Conservation (phyloP, 2,888 invertebrate species). For the Trachelus iudaicus region DNA sequence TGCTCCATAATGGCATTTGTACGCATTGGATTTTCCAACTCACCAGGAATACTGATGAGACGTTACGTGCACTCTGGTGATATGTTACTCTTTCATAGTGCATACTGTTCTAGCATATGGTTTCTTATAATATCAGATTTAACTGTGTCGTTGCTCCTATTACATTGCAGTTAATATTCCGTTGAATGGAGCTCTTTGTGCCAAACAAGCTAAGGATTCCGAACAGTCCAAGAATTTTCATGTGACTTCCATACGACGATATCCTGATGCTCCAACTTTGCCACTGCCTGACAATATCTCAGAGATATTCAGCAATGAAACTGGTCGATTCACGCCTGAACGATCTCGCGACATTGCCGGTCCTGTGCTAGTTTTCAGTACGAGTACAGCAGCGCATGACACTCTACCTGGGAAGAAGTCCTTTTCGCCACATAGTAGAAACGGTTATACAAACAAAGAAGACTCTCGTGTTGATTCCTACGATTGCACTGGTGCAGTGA, state of each 20-base stretch:
- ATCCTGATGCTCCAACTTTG: conserved; percentile 69
- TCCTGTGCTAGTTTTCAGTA: conserved; percentile 70
- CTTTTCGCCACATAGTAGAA: not conserved
- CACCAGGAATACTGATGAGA: not conserved
- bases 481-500: conserved; percentile 76
- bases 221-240: conserved; percentile 60
- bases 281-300: conserved; percentile 73
- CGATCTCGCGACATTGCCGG: conserved; percentile 74
- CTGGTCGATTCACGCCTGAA: conserved; percentile 74
- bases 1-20: not conserved
- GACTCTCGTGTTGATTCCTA: conserved; percentile 73
- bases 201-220: conserved; percentile 19
- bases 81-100: too few relatives aligned
- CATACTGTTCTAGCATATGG: too few relatives aligned
- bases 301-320: conserved; percentile 74
- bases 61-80: not conserved
- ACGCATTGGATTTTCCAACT: not conserved
- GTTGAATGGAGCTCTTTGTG: not conserved
- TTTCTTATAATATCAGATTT: too few relatives aligned
- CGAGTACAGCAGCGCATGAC: conserved; percentile 17
- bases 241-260: conserved; percentile 66
- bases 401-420: conserved; percentile 44
- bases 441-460: not conserved
- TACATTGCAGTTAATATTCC: too few relatives aligned
- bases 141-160: too few relatives aligned